These are phyloP conservation scores for Peromyscus nudipes DNA, from an alignment of 2,797 vertebrate species.

Conservation along the genomic window DNA sequence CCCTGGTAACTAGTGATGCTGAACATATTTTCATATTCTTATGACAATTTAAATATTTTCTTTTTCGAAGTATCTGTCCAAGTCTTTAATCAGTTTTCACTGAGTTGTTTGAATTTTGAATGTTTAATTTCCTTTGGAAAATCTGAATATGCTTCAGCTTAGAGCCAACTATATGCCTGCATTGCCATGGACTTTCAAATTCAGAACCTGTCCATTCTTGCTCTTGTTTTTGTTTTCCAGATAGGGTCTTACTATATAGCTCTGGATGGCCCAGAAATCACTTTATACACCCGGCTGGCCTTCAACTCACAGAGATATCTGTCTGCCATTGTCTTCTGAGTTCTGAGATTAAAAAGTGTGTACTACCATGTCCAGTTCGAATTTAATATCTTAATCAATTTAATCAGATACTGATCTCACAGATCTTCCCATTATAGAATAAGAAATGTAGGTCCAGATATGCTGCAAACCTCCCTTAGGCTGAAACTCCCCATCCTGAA, in stretches of 20 bases:
- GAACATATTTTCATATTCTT: neutral
- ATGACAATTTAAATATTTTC: conserved; percentile 26
- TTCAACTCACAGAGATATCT: neutral
- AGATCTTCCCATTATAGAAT: neutral
- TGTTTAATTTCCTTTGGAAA: conserved; percentile 45
- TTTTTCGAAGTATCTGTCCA: neutral
- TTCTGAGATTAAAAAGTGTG: neutral
- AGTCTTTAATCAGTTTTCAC: neutral
- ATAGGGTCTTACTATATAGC: neutral
- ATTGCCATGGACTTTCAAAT: neutral
- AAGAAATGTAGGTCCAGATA: neutral
- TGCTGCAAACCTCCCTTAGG: neutral
- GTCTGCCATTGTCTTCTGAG: neutral
- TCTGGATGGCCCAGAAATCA: neutral
- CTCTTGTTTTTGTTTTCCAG: neutral
- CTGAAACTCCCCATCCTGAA: neutral
- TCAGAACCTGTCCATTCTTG: neutral
- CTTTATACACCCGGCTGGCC: neutral
- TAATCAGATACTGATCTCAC: neutral
- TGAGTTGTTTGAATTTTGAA: conserved; percentile 28
- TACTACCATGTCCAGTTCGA: neutral
- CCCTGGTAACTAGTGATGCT: neutral
- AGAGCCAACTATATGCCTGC: neutral
- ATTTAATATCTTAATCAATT: conserved; percentile 33
- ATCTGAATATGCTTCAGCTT: conserved; percentile 10